Conservation (phyloP, 2,888 invertebrate genomes). For the Scaptodrosophila latifasciaeformis region DNA sequence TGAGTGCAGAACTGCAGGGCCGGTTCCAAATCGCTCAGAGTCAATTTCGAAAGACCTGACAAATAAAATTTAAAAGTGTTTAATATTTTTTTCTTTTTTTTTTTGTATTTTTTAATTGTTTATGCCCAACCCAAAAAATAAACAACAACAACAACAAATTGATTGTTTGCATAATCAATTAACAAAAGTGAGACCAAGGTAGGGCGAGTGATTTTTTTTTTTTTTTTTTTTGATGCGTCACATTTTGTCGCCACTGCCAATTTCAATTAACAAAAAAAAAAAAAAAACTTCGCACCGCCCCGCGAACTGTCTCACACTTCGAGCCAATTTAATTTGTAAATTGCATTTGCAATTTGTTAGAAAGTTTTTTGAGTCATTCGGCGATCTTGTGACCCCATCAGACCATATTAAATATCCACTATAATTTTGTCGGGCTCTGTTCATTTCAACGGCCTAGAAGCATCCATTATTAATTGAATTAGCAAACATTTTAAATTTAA, state of each 20-base stretch:
- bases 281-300: not conserved
- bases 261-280: constrained; percentile 37
- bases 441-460: no score
- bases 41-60: constrained; percentile 87
- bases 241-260: constrained; percentile 27
- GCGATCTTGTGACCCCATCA: constrained; percentile 30
- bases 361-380: constrained; percentile 2
- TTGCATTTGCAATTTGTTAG: constrained; percentile 22
- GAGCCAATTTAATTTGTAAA: constrained; percentile 1
- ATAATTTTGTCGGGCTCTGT: not conserved
- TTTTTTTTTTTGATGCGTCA: no score
- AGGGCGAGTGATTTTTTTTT: not conserved
- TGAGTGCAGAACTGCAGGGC: constrained; percentile 87
- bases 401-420: constrained; percentile 2
- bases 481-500: not conserved
- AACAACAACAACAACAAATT: no score
- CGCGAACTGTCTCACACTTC: no score
- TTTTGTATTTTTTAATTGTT: not conserved
- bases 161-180: constrained; percentile 31
- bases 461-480: not conserved
- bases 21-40: constrained; percentile 82
- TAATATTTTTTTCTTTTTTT: not conserved
- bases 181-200: constrained; percentile 10
- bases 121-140: constrained; percentile 21
- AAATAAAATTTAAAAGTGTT: no score